phyloP scores from a whole-genome alignment of 2,113 vertebrate genomes.

The Narcine bancroftii region DNA sequence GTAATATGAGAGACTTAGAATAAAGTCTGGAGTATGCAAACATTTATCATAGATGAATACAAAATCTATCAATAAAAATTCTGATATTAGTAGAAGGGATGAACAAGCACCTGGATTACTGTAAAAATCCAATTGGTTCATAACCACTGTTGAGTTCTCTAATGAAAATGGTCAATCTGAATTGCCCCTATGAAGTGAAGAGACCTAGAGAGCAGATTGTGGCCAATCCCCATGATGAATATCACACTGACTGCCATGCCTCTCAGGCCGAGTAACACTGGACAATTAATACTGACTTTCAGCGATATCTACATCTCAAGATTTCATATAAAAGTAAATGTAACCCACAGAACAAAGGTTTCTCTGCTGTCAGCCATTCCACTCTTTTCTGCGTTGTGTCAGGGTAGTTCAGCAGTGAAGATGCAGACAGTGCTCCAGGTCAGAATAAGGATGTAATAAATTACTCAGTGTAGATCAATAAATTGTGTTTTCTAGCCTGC shows the following conservation, averaged over 20 bases:
- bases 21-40: not conserved
- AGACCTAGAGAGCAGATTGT: not conserved
- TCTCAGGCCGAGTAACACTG: not conserved
- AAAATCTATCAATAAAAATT: not conserved
- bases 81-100: not conserved
- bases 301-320: not conserved
- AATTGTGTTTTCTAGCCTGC: constrained; percentile 77
- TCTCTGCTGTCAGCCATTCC: constrained; percentile 72
- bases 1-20: no score
- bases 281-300: not conserved
- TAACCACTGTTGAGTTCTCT: no score
- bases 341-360: not conserved
- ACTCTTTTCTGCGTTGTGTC: constrained; percentile 73
- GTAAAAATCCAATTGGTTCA: not conserved
- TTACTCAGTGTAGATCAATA: constrained; percentile 70
- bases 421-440: constrained; percentile 85
- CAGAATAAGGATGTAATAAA: constrained; percentile 83
- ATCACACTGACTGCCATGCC: not conserved
- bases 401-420: constrained; percentile 65
- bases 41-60: not conserved
- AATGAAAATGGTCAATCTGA: not conserved
- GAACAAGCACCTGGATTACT: not conserved
- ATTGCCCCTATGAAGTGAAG: not conserved
- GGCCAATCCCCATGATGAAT: no score
- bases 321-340: not conserved